A percentile compares a stretch with the other conserved stretches of the same genome.
These are phyloP conservation scores for Dicrostonyx torquatus DNA, from an alignment of 2,797 vertebrate species.

Conservation along the genomic window DNA sequence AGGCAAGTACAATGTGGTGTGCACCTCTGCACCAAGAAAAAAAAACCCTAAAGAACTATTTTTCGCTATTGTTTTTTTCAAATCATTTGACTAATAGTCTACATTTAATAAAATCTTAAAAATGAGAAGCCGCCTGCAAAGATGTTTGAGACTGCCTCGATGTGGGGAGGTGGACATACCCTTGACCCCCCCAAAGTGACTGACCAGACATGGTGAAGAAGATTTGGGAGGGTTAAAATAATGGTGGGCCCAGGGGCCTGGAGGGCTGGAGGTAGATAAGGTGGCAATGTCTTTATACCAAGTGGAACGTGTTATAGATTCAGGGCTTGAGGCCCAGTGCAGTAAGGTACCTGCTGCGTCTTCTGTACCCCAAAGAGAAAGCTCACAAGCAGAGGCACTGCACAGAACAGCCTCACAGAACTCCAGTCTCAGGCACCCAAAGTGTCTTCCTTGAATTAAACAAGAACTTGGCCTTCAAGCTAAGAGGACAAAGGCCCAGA, in stretches of 20 bases:
- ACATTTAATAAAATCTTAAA: constrained; percentile 83
- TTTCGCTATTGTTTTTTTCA: constrained; percentile 83
- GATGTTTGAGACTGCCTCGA: neutral
- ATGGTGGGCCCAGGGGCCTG: too few relatives aligned
- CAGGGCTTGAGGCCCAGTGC: neutral
- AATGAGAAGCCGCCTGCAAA: neutral
- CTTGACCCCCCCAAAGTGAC: neutral
- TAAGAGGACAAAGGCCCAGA: neutral
- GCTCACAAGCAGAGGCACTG: neutral
- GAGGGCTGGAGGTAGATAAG: neutral
- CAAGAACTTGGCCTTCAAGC: neutral
- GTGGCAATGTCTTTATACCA: neutral
- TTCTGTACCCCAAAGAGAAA: neutral
- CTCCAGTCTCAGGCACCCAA: neutral
- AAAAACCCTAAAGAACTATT: constrained; percentile 81
- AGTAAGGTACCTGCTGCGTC: fast-evolving
- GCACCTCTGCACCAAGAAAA: constrained; percentile 66
- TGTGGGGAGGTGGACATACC: neutral
- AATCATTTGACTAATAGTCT: constrained; percentile 79
- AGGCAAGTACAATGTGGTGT: neutral
- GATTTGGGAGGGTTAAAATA: neutral
- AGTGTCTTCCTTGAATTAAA: neutral
- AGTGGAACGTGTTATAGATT: neutral
- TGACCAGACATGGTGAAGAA: neutral
- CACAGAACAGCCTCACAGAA: neutral